Base-by-base conservation (phyloP, 2,113 vertebrate species). In the Labrus mixtus region DNA sequence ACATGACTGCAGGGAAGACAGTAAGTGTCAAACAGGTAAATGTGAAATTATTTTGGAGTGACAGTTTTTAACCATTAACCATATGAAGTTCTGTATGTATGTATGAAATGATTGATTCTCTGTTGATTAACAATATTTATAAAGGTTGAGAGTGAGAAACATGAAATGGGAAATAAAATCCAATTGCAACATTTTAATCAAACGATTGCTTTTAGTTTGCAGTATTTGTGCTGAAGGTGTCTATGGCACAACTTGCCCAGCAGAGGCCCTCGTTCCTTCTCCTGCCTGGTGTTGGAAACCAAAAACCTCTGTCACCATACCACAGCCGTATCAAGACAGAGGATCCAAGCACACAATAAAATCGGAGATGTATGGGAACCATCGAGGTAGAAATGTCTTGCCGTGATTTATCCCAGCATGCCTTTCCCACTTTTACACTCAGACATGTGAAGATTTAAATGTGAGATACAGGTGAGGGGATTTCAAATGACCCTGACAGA, bases 361-460 rank as follows among this genome's bases (percentile, higher is more conserved):
- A 95, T 82, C 64, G 78, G 93, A 95, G 92, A 92, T 90, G 90
- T 94, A 94, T 94, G 94, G 92, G 93, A 94, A 94, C 93, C 74
- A 68, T 91, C 78, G 74, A 70, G 77, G 90, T 67, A 60, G 81
- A 85, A 79, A 84, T 63, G 53, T 76, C 83, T 70, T 19, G 29
- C 67, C 0, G 78, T 94, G 93, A 94, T 94, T 95, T 95, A 93
- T 95, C 83, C 83, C 74, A 61, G 78, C 82, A 60, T 69, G 59
- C 75, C 78, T 87, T 81, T 84, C 79, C 70, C 82, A 64, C 59
- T 74, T 74, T 86, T 78, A 82, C 83, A 84, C 68, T 76, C 68
- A 25, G 53, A 48, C 66, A 82, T 84, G 86, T 86, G 83, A 73
- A 85, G 84, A 76, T 75, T 82, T 88, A 87, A 89, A 89, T 55